A percentile compares a stretch with the other conserved stretches of the same genome.
Conservation (phyloP, 2,888 invertebrate species). For the Clivina fossor region DNA sequence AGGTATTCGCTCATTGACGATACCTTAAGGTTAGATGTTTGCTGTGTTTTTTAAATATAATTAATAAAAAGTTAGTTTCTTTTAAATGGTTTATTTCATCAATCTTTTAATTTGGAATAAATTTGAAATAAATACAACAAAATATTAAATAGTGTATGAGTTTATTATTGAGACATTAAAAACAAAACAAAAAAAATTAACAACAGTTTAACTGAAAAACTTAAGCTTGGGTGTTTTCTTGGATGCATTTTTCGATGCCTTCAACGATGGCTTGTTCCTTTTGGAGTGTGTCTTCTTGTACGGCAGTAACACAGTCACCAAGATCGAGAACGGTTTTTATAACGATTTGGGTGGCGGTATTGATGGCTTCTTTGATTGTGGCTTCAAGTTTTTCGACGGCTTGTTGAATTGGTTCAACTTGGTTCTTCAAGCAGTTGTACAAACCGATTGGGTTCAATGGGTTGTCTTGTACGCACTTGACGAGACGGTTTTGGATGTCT, state of each 20-base stretch:
- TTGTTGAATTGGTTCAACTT: conserved; percentile 6
- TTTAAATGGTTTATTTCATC: too few relatives aligned
- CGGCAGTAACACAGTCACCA: not conserved
- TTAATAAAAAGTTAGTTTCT: too few relatives aligned
- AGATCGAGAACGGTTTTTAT: not conserved
- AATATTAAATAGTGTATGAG: too few relatives aligned
- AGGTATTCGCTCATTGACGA: too few relatives aligned
- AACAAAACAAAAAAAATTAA: too few relatives aligned
- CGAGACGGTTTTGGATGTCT: not conserved
- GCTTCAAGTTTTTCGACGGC: not conserved
- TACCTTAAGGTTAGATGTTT: too few relatives aligned
- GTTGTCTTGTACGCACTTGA: conserved; percentile 12
- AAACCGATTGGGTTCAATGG: not conserved
- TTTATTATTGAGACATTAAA: too few relatives aligned
- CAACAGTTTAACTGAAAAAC: too few relatives aligned
- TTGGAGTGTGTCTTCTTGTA: not conserved
- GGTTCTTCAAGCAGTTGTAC: not conserved
- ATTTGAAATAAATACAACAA: too few relatives aligned
- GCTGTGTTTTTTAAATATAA: too few relatives aligned
- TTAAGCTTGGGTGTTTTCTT: too few relatives aligned
- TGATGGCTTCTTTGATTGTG: not conserved
- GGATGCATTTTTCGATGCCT: conserved; percentile 15
- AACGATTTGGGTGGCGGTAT: conserved; percentile 2
- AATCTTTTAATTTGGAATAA: too few relatives aligned
- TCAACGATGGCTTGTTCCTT: not conserved